Conservation (phyloP, 2,888 invertebrate genomes). For the Tortricodes alternella region DNA sequence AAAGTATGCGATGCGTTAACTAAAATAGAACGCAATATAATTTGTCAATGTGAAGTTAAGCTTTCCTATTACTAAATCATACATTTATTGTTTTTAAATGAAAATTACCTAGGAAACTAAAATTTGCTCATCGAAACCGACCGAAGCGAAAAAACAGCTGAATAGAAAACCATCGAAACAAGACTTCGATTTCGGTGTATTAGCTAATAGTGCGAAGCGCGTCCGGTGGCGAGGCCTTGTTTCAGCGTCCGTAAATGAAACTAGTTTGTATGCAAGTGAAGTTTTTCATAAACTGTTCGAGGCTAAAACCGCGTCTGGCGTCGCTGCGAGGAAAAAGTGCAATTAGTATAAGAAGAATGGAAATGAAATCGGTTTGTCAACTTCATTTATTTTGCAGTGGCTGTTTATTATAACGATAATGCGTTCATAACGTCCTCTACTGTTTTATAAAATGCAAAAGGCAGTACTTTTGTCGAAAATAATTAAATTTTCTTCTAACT, state of each 20-base stretch:
- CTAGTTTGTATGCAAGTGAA: constrained; percentile 66
- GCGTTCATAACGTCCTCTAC: constrained; percentile 12
- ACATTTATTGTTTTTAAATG: neutral
- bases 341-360: constrained; percentile 63
- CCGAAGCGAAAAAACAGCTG: constrained; percentile 7
- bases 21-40: no score
- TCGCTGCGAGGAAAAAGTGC: constrained; percentile 58
- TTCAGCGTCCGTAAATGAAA: constrained; percentile 58
- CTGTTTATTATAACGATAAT: constrained; percentile 57
- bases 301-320: constrained; percentile 53
- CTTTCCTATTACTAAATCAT: neutral
- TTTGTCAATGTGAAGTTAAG: no score
- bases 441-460: neutral
- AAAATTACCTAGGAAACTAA: neutral
- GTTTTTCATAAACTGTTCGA: constrained; percentile 66
- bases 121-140: constrained; percentile 10
- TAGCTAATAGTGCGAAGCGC: constrained; percentile 50
- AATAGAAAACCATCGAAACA: constrained; percentile 11
- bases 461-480: no score
- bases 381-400: constrained; percentile 48
- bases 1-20: no score
- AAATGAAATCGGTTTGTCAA: constrained; percentile 56
- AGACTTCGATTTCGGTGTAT: constrained; percentile 42
- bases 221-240: constrained; percentile 42
- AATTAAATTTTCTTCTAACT: no score